Percentiles rank a stretch among this genome's conserved stretches.
Evolutionary conservation across 2,797 vertebrate genomes (phyloP).

Genomic region (Gambelia wislizenii): DNA sequence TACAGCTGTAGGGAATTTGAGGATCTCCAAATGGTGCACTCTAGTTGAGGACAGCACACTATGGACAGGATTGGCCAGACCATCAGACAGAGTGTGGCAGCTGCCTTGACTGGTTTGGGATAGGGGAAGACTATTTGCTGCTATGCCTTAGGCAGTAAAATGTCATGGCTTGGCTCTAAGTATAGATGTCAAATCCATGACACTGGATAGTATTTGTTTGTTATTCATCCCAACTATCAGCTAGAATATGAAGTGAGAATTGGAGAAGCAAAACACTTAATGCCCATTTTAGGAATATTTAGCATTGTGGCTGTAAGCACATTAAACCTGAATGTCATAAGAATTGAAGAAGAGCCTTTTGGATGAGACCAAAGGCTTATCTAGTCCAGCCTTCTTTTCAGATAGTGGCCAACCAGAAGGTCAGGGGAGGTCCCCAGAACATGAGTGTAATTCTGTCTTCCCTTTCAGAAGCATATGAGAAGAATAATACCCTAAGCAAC

Average conservation of each 20-base stretch:
- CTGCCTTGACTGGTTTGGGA: too few relatives aligned
- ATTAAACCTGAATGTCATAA: conserved; percentile 32
- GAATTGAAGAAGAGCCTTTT: background rate
- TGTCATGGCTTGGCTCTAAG: background rate
- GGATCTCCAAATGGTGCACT: background rate
- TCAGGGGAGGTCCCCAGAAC: background rate
- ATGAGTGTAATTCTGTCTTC: background rate
- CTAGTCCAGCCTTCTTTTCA: background rate
- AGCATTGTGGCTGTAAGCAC: conserved; percentile 13
- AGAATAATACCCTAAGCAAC: conserved; percentile 33
- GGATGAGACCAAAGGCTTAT: background rate
- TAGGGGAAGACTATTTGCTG: too few relatives aligned
- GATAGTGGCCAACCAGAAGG: background rate
- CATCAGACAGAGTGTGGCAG: too few relatives aligned
- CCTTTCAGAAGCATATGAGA: background rate
- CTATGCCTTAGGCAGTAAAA: too few relatives aligned
- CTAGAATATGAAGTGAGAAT: background rate
- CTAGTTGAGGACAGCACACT: background rate
- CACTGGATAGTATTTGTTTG: background rate
- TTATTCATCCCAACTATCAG: background rate
- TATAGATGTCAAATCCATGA: background rate
- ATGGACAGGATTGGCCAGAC: too few relatives aligned
- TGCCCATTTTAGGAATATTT: conserved; percentile 49
- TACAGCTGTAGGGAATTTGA: background rate
- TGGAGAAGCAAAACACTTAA: conserved; percentile 13